These are phyloP conservation scores for Drosophila koepferae DNA, from an alignment of 2,888 invertebrate species.

Conservation along the genomic window DNA sequence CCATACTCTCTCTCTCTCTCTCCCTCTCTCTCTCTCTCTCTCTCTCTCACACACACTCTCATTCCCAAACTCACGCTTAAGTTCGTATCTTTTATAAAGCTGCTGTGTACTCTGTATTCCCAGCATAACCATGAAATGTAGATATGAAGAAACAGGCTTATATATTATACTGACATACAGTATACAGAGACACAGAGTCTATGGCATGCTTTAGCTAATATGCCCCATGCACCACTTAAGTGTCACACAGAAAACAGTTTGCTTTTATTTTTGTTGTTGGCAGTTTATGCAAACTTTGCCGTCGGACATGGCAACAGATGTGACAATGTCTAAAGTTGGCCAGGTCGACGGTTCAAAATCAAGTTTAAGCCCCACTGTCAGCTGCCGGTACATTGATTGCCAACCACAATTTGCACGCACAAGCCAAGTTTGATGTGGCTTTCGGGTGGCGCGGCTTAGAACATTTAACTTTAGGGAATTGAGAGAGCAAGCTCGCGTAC, in stretches of 20 bases:
- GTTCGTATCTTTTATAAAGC: background rate
- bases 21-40: background rate
- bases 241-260: background rate
- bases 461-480: conserved; percentile 48
- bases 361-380: conserved; percentile 32
- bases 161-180: background rate
- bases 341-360: conserved; percentile 50
- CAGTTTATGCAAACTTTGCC: conserved; percentile 40
- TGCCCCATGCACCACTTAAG: conserved; percentile 28
- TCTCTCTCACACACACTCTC: too few species aligned
- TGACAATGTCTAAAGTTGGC: conserved; percentile 57
- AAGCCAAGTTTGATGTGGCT: conserved; percentile 32
- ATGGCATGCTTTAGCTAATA: conserved; percentile 4
- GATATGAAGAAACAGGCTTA: conserved; percentile 15
- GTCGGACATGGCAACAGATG: conserved; percentile 44
- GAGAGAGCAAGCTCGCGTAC: background rate
- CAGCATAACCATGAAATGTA: conserved; percentile 23
- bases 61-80: background rate
- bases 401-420: conserved; percentile 72
- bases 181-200: background rate
- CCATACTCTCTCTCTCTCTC: background rate
- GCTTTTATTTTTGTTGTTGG: background rate
- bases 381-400: conserved; percentile 16
- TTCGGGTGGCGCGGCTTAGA: conserved; percentile 32
- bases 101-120: conserved; percentile 2